phyloP scores from a whole-genome alignment of 2,797 vertebrate species.

The Phrynocephalus guinanensis region DNA sequence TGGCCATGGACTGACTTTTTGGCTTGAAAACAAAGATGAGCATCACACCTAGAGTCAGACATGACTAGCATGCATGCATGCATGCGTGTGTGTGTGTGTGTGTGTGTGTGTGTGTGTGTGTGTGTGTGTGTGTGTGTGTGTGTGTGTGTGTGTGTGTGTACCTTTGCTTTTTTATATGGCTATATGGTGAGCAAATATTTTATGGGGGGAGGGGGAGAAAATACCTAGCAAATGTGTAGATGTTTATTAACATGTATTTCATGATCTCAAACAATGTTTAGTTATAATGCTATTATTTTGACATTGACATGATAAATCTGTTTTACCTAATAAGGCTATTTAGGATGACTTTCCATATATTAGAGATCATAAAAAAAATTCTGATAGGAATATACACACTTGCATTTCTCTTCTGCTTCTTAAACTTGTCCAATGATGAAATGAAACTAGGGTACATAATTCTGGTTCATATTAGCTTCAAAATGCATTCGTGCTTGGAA shows the following conservation, averaged over 20 bases:
- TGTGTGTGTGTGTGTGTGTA: too few species aligned
- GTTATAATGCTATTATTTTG: conserved; percentile 14
- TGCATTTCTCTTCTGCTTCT: conserved; percentile 45
- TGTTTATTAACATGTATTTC: conserved; percentile 22
- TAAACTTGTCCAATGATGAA: conserved; percentile 49
- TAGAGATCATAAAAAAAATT: conserved; percentile 22
- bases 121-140: too few species aligned
- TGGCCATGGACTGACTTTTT: too few species aligned
- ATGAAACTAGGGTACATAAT: conserved; percentile 56
- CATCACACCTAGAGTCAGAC: too few species aligned
- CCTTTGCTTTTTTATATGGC: not conserved
- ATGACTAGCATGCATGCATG: too few species aligned
- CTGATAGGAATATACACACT: conserved; percentile 20
- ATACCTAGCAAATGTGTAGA: not conserved
- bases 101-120: too few species aligned
- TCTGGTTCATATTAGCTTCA: conserved; percentile 49
- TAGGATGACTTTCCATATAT: conserved; percentile 46
- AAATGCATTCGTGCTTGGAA: conserved; percentile 64
- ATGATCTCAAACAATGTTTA: not conserved
- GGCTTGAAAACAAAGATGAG: too few species aligned
- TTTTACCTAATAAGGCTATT: conserved; percentile 35
- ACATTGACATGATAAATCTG: conserved; percentile 26
- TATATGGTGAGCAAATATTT: not conserved
- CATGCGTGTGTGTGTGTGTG: too few species aligned
- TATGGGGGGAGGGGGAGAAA: not conserved